phyloP scores from a whole-genome alignment of 2,797 vertebrate species.

The Eulemur rubriventer region DNA sequence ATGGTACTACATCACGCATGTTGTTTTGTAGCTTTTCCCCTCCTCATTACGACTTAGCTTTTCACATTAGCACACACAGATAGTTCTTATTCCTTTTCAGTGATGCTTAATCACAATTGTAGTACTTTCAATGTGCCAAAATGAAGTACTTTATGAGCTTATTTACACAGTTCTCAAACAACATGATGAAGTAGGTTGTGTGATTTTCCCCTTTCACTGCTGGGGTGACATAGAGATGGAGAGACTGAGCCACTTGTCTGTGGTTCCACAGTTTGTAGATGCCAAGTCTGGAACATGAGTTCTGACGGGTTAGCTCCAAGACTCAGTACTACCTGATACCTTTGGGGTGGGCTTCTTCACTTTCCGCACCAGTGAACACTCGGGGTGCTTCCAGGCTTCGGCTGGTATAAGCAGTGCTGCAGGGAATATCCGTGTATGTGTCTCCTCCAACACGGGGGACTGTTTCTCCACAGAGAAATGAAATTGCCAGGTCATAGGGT shows the following conservation, averaged over 20 bases:
- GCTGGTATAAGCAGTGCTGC: not conserved
- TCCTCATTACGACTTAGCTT: not conserved
- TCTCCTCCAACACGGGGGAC: not conserved
- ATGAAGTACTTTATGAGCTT: not conserved
- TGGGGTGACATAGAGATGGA: not conserved
- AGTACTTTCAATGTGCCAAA: not conserved
- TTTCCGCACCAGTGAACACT: not conserved
- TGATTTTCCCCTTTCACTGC: not conserved
- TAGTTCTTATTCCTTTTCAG: not conserved
- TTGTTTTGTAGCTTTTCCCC: not conserved
- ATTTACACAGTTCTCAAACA: not conserved
- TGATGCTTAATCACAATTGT: not conserved
- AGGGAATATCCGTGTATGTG: too few species aligned
- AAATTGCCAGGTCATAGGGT: not conserved
- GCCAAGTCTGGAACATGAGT: not conserved
- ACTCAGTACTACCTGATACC: not conserved
- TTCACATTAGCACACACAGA: not conserved
- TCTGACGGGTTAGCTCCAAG: not conserved
- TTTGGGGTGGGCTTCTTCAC: not conserved
- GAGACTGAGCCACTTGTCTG: not conserved
- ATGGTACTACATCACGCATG: not conserved
- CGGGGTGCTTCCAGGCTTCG: not conserved
- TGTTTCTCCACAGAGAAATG: not conserved
- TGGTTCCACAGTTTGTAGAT: not conserved
- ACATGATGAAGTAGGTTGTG: not conserved